Percentiles rank a stretch among this genome's conserved stretches.
These are phyloP conservation scores for Tenthredo notha DNA, from an alignment of 2,888 invertebrate genomes.

Conservation along the genomic window DNA sequence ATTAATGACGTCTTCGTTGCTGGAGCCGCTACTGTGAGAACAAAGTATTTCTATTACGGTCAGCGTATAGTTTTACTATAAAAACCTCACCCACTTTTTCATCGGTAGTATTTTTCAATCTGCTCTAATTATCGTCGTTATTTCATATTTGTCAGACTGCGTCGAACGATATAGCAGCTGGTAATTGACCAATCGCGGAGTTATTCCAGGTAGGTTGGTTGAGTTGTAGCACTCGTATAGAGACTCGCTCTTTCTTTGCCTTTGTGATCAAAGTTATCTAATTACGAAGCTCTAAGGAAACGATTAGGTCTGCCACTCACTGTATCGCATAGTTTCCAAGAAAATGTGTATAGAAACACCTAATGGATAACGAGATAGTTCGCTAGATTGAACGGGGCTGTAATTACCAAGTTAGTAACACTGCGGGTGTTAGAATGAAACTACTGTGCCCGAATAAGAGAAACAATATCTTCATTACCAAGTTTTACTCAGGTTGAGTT, in stretches of 20 bases:
- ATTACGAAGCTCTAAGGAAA: slow-evolving; percentile 26
- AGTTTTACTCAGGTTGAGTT: not conserved
- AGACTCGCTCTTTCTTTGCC: not conserved
- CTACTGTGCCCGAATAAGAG: not conserved
- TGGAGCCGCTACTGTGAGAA: slow-evolving; percentile 41
- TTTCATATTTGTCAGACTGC: slow-evolving; percentile 34
- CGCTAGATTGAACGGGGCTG: slow-evolving; percentile 1
- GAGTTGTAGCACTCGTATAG: not conserved
- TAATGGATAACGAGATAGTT: slow-evolving; percentile 22
- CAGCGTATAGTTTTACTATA: slow-evolving; percentile 13
- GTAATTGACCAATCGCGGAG: slow-evolving; percentile 47
- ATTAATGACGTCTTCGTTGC: slow-evolving; percentile 39
- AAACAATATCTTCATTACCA: not conserved
- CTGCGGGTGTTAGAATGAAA: not conserved
- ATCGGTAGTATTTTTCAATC: slow-evolving; percentile 18
- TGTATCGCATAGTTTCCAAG: slow-evolving; percentile 8
- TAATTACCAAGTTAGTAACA: slow-evolving; percentile 29
- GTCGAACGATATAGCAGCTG: not conserved
- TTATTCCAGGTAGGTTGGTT: slow-evolving; percentile 4
- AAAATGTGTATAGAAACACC: slow-evolving; percentile 40
- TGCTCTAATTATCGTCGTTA: slow-evolving; percentile 42
- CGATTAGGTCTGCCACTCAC: slow-evolving; percentile 26
- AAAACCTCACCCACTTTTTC: slow-evolving; percentile 42
- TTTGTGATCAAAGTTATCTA: slow-evolving; percentile 37
- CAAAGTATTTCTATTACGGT: slow-evolving; percentile 42